phyloP scores from a whole-genome alignment of 2,113 vertebrate genomes.

The Sander vitreus region DNA sequence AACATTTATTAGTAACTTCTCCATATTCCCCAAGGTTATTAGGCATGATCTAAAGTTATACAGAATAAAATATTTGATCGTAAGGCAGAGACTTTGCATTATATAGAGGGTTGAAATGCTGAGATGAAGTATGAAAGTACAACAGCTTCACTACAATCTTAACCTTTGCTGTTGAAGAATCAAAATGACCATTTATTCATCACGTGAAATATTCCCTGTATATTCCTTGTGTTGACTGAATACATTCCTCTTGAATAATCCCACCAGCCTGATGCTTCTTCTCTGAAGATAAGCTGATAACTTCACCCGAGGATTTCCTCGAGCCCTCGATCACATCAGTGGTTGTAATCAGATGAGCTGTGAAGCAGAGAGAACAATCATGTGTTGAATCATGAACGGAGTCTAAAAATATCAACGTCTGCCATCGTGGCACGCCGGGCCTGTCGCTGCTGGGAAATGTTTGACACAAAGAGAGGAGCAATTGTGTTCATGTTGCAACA shows the following conservation, averaged over 20 bases:
- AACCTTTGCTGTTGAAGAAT: background rate
- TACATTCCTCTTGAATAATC: constrained; percentile 38
- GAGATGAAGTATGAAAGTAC: background rate
- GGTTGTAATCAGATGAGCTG: constrained; percentile 60
- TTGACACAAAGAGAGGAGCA: constrained; percentile 4
- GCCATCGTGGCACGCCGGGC: background rate
- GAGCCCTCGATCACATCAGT: constrained; percentile 46
- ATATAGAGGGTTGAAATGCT: too few relatives aligned
- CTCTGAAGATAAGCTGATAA: constrained; percentile 45
- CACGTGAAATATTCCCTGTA: background rate
- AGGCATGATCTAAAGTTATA: too few relatives aligned
- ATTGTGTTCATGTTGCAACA: constrained; percentile 12
- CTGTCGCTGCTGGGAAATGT: background rate
- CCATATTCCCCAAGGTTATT: too few relatives aligned
- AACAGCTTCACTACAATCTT: background rate
- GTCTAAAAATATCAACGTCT: constrained; percentile 63
- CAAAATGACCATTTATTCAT: background rate
- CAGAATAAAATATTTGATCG: too few relatives aligned
- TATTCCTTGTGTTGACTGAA: constrained; percentile 3
- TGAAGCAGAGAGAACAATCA: constrained; percentile 63
- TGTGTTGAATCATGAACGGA: constrained; percentile 34
- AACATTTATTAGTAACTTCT: too few relatives aligned
- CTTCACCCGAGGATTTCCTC: constrained; percentile 39
- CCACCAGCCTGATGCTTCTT: constrained; percentile 8
- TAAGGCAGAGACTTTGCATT: too few relatives aligned